Evolutionary conservation across 2,888 invertebrate species (phyloP).

Genomic region (Ganaspis brasiliensis): DNA sequence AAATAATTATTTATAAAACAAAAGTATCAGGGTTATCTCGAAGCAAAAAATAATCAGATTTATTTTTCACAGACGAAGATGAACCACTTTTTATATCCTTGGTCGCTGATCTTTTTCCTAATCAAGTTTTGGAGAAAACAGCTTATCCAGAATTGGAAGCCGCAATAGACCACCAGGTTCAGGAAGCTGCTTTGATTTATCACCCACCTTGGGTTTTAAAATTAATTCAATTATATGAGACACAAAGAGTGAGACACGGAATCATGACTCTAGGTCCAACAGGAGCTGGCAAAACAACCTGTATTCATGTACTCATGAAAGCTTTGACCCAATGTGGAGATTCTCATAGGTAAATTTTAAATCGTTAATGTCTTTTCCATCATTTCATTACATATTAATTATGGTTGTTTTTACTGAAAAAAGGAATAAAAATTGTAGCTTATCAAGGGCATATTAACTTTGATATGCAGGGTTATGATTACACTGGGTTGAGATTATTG

Average conservation of each 20-base stretch:
- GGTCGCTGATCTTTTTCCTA: conserved; percentile 97
- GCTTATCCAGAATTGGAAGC: conserved; percentile 92
- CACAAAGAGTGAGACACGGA: conserved; percentile 96
- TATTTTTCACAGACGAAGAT: conserved; percentile 92
- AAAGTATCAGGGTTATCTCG: too few relatives aligned
- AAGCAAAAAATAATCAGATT: too few relatives aligned
- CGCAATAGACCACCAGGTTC: conserved; percentile 92
- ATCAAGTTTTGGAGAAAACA: conserved; percentile 96
- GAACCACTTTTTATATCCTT: conserved; percentile 98
- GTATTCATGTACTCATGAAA: conserved; percentile 94
- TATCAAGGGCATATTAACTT: too few relatives aligned
- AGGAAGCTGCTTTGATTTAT: conserved; percentile 90
- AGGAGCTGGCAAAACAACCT: conserved; percentile 97
- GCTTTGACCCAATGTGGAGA: conserved; percentile 93
- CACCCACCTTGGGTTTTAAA: conserved; percentile 98
- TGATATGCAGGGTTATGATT: too few relatives aligned
- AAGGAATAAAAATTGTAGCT: too few relatives aligned
- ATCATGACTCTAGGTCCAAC: conserved; percentile 98
- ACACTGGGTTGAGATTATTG: too few relatives aligned
- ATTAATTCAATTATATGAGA: conserved; percentile 97
- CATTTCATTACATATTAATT: too few relatives aligned
- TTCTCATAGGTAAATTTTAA: conserved; percentile 85
- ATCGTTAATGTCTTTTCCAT: too few relatives aligned
- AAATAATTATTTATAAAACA: not conserved
- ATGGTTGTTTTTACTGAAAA: too few relatives aligned